Evolutionary conservation across 2,888 invertebrate genomes (phyloP).

Genomic region (Ectemnius cavifrons): DNA sequence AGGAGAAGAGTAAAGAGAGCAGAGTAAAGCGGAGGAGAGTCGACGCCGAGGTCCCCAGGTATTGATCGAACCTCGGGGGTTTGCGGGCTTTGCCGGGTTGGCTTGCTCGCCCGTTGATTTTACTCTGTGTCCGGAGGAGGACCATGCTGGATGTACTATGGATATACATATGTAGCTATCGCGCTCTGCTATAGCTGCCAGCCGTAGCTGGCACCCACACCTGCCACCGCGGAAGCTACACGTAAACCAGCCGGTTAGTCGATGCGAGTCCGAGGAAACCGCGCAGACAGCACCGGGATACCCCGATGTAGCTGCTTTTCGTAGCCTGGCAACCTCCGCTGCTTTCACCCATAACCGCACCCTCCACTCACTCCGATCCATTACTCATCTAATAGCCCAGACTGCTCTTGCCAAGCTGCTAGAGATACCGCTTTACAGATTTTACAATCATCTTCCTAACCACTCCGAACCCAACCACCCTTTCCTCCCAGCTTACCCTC

Average conservation of each 20-base stretch:
- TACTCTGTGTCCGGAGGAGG: constrained; percentile 71
- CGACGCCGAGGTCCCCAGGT: constrained; percentile 70
- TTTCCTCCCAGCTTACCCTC: no score
- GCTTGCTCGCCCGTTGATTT: constrained; percentile 58
- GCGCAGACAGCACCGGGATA: constrained; percentile 30
- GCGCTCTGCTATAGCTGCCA: not conserved
- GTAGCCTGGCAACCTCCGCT: constrained; percentile 74
- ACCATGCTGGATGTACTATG: constrained; percentile 70
- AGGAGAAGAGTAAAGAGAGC: not conserved
- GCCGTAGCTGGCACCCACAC: constrained; percentile 38
- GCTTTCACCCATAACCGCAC: constrained; percentile 74
- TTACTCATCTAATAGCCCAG: constrained; percentile 72
- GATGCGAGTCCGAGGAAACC: constrained; percentile 27
- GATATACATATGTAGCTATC: constrained; percentile 47
- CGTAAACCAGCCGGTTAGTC: constrained; percentile 47
- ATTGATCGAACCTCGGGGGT: constrained; percentile 71
- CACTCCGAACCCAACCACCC: no score
- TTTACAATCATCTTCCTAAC: constrained; percentile 10
- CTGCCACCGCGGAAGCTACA: constrained; percentile 17
- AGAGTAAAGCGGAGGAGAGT: constrained; percentile 57
- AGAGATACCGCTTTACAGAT: constrained; percentile 30
- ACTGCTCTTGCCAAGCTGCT: constrained; percentile 29
- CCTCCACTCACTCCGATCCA: constrained; percentile 73
- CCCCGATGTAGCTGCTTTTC: constrained; percentile 69
- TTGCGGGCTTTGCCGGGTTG: constrained; percentile 53